Evolutionary conservation across 2,113 vertebrate species (phyloP).

Genomic region (Larimichthys crocea): DNA sequence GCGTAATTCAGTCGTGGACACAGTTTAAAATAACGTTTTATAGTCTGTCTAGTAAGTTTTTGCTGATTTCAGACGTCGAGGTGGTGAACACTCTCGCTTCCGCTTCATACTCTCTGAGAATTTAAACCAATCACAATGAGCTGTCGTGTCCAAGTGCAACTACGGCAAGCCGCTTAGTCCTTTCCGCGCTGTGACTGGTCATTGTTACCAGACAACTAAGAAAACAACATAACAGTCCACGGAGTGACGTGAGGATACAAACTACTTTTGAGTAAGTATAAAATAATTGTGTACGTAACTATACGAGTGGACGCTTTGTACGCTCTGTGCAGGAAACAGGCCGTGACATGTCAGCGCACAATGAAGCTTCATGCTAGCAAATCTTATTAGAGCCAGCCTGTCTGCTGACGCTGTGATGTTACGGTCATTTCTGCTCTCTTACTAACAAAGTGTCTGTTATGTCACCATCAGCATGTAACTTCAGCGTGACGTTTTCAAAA

Average conservation of each 20-base stretch:
- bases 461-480: not conserved
- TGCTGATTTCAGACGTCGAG: not conserved
- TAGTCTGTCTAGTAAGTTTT: not conserved
- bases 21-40: not conserved
- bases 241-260: not conserved
- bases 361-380: not conserved
- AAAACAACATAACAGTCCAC: conserved; percentile 14
- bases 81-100: not conserved
- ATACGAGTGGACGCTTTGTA: fast-evolving
- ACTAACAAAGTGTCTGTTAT: not conserved
- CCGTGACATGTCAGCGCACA: not conserved
- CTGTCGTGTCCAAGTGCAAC: conserved; percentile 82
- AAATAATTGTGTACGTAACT: fast-evolving
- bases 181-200: not conserved
- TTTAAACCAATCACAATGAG: conserved; percentile 78
- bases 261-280: conserved; percentile 4
- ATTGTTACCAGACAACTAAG: not conserved
- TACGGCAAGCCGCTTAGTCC: conserved; percentile 72
- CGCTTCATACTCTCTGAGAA: conserved; percentile 5
- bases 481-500: not conserved
- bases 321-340: not conserved
- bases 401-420: not conserved
- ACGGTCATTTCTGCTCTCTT: not conserved
- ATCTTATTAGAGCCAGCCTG: not conserved
- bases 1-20: too few relatives aligned